These are phyloP conservation scores for Sphaeramia orbicularis DNA, from an alignment of 2,797 vertebrate species.

Conservation along the genomic window DNA sequence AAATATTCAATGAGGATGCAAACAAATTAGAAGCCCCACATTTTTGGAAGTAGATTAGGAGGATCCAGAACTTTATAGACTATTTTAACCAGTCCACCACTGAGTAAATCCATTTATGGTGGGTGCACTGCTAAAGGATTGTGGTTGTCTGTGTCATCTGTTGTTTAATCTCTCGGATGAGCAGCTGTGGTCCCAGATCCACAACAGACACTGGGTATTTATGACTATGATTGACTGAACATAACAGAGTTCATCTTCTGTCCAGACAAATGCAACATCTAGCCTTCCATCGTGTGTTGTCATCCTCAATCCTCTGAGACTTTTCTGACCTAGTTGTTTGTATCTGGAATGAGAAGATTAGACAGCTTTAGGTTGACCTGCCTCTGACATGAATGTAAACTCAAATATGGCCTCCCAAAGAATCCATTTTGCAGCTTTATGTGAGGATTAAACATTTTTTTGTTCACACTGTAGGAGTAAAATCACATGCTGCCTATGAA, in stretches of 20 bases:
- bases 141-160: conserved; percentile 38
- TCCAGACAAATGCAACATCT: conserved; percentile 43
- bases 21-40: conserved; percentile 11
- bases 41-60: background rate
- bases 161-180: conserved; percentile 40
- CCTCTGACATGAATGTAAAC: conserved; percentile 1
- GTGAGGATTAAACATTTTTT: background rate
- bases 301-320: conserved; percentile 36
- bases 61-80: background rate
- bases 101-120: conserved; percentile 10
- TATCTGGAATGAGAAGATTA: conserved; percentile 56
- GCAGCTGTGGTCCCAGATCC: conserved; percentile 41
- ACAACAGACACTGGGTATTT: conserved; percentile 32
- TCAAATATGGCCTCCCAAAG: background rate
- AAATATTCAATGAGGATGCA: conserved; percentile 25
- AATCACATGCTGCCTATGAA: background rate
- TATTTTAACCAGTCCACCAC: conserved; percentile 6
- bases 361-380: conserved; percentile 12
- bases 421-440: background rate
- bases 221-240: conserved; percentile 22
- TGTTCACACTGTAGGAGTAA: background rate
- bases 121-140: conserved; percentile 12
- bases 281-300: conserved; percentile 10
- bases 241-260: conserved; percentile 33
- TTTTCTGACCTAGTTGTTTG: conserved; percentile 62